These are phyloP conservation scores for Pempheris klunzingeri DNA, from an alignment of 2,797 vertebrate species.

Conservation along the genomic window DNA sequence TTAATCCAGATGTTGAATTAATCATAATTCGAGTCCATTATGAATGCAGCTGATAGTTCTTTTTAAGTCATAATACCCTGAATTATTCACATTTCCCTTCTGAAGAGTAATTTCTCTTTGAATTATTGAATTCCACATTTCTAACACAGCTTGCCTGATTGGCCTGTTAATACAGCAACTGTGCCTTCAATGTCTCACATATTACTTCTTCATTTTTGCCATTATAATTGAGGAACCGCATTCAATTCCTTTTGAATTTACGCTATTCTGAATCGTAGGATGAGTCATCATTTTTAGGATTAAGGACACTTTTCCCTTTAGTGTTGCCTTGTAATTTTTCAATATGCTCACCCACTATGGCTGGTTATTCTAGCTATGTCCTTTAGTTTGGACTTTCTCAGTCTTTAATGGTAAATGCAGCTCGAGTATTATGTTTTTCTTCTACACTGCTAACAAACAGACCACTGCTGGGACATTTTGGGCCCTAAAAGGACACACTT, in stretches of 20 bases:
- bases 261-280: conserved; percentile 42
- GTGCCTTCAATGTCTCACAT: conserved; percentile 50
- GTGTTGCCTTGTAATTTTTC: conserved; percentile 16
- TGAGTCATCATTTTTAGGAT: conserved; percentile 52
- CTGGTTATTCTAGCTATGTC: background rate
- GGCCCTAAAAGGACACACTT: background rate
- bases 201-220: conserved; percentile 7
- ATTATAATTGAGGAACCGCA: conserved; percentile 22
- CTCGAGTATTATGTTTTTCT: conserved; percentile 14
- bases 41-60: conserved; percentile 76
- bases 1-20: conserved; percentile 86
- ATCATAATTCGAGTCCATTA: conserved; percentile 77
- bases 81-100: conserved; percentile 86
- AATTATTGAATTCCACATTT: conserved; percentile 86
- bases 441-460: background rate
- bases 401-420: conserved; percentile 6
- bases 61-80: conserved; percentile 87
- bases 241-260: conserved; percentile 38
- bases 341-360: conserved; percentile 11
- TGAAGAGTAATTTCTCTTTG: conserved; percentile 84
- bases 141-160: conserved; percentile 73
- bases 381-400: conserved; percentile 4
- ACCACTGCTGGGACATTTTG: background rate
- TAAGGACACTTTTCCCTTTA: conserved; percentile 45
- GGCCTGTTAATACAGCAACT: conserved; percentile 68